Percentiles rank a stretch among this genome's conserved stretches.
Conservation (phyloP, 2,113 vertebrate genomes). For the Gymnorhina tibicen region DNA sequence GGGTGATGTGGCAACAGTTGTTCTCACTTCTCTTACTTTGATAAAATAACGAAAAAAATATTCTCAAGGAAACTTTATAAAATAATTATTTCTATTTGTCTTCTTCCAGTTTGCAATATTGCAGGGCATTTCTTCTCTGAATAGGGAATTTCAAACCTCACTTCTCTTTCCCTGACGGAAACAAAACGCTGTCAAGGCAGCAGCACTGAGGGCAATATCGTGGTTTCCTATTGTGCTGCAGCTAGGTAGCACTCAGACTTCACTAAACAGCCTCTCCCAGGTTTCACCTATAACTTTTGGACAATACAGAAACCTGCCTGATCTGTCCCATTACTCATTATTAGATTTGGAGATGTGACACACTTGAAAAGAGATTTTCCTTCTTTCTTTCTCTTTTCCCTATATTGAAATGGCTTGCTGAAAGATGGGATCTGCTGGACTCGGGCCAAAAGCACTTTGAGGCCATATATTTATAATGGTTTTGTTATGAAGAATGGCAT, state of each 20-base stretch:
- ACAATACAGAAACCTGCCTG: background rate
- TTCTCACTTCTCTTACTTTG: background rate
- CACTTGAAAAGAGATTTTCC: background rate
- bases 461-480: slow-evolving; percentile 36
- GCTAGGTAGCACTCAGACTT: background rate
- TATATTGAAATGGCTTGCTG: background rate
- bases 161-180: background rate
- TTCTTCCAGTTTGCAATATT: background rate
- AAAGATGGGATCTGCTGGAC: slow-evolving; percentile 18
- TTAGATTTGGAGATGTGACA: background rate
- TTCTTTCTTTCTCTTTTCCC: background rate
- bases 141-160: background rate
- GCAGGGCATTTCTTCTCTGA: background rate
- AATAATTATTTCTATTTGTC: background rate
- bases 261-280: background rate
- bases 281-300: background rate
- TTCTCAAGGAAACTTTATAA: background rate
- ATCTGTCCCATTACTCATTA: background rate
- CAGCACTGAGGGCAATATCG: background rate
- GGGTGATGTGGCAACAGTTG: rapidly evolving
- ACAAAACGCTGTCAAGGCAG: background rate
- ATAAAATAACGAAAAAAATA: background rate
- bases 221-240: background rate
- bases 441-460: slow-evolving; percentile 37
- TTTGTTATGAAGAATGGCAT: slow-evolving; percentile 51